Conservation (phyloP, 1,140 invertebrate genomes). For the Drosophila virilis region DNA sequence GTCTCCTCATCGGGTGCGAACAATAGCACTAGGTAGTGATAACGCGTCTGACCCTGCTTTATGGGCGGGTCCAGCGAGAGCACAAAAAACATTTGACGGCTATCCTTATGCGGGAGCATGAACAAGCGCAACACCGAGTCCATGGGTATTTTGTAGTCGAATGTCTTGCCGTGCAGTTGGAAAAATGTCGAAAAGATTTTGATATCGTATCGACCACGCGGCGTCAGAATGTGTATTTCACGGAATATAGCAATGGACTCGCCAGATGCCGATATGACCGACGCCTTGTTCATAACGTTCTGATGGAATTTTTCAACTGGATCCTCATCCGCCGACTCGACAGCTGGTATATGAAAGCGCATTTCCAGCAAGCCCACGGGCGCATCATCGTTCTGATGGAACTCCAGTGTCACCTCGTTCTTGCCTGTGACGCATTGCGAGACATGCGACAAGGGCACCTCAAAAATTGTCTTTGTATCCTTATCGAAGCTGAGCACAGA, state of each 20-base stretch:
- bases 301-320: slow-evolving; percentile 98
- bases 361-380: slow-evolving; percentile 98
- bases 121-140: slow-evolving; percentile 97
- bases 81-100: slow-evolving; percentile 99
- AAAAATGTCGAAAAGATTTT: slow-evolving; percentile 99
- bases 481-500: slow-evolving; percentile 97
- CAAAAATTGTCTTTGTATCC: slow-evolving; percentile 95
- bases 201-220: slow-evolving; percentile 99
- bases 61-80: slow-evolving; percentile 99
- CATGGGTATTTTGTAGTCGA: slow-evolving; percentile 99
- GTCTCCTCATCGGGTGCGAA: slow-evolving; percentile 98
- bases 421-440: slow-evolving; percentile 98
- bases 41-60: slow-evolving; percentile 99
- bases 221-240: slow-evolving; percentile 99
- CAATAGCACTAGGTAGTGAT: slow-evolving; percentile 97
- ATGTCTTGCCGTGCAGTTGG: slow-evolving; percentile 99
- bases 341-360: slow-evolving; percentile 97
- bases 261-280: slow-evolving; percentile 98
- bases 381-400: slow-evolving; percentile 99
- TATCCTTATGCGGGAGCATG: slow-evolving; percentile 98
- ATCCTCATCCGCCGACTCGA: slow-evolving; percentile 93
- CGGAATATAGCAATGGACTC: slow-evolving; percentile 98
- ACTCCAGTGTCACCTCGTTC: slow-evolving; percentile 99
- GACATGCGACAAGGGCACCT: slow-evolving; percentile 98
- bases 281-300: slow-evolving; percentile 98